Base-by-base conservation (phyloP, 2,888 invertebrate genomes). In the Scaptomyza flava region DNA sequence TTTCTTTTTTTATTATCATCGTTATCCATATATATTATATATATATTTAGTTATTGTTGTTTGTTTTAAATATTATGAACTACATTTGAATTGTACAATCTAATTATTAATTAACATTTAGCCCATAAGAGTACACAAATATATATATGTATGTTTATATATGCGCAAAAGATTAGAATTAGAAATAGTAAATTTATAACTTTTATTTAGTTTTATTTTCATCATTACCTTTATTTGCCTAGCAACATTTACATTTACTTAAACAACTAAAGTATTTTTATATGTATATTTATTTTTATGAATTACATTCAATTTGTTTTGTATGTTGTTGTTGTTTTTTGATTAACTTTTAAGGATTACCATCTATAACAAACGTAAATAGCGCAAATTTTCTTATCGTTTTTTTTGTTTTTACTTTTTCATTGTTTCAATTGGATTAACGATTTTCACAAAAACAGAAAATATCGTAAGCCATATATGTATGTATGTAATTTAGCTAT, bases 21-120 rank as follows among this genome's bases (percentile, higher is more conserved):
- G 66, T 73, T 77, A 68, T 68, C 65, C 60, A 68, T 68, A 59
- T 68, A 65, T 58, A 58, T 75, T 67, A 58, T 59, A 59, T 71
- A 58, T 58, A 57, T 58, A 42, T 48, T 61, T 69, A 57, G 69
- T 61, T 75, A 65, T 74, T 65, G 62, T 76, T 17, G 17, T 74
- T 82, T 81, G 64, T 77, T 76, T 84, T 82, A 82, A 82, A 82
- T 82, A 82, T 87, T 82, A 82, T 81, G 81, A 82, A 76, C 87
- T 83, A 83, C 84, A 79, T 87, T 83, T 87, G 79, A 79, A 83
- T 84, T 84, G 68, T 87, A 84, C 82, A 84, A 79, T 87, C 81
- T 86, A 86, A 62, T 82, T 82, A 87, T 74, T 85, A 82, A 73
- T 85, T 85, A 85, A 85, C 83, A 86, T 87, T 87, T 87, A 87